These are phyloP conservation scores for Drosophila cardini DNA, from an alignment of 1,140 invertebrate species.

Conservation along the genomic window DNA sequence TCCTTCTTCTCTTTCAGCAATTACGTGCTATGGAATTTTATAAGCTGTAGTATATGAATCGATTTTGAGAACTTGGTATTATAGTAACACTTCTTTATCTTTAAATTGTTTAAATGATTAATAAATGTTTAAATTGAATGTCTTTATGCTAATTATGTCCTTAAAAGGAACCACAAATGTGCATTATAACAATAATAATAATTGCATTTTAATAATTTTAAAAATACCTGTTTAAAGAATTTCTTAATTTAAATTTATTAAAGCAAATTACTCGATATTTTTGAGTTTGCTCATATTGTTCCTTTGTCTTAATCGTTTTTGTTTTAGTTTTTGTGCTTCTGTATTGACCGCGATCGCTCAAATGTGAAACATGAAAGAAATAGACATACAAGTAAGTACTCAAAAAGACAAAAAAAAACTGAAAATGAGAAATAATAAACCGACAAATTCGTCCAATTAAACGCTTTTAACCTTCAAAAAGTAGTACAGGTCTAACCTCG, in stretches of 20 bases:
- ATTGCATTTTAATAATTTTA: not conserved
- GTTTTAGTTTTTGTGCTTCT: constrained; percentile 28
- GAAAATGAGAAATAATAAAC: constrained; percentile 16
- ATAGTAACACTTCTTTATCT: no score
- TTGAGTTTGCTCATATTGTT: constrained; percentile 7
- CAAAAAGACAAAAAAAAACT: constrained; percentile 28
- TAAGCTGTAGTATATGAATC: not conserved
- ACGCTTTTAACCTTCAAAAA: constrained; percentile 59
- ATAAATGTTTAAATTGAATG: no score
- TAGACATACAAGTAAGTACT: constrained; percentile 19
- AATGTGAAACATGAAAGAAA: constrained; percentile 78
- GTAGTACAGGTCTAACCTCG: constrained; percentile 59
- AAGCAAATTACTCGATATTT: constrained; percentile 24
- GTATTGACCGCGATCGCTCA: constrained; percentile 83
- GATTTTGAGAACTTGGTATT: constrained; percentile 16
- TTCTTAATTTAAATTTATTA: constrained; percentile 27
- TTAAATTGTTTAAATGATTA: no score
- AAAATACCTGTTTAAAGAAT: not conserved
- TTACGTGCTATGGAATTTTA: constrained; percentile 68
- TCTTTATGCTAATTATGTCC: no score
- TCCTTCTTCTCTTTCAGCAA: constrained; percentile 39
- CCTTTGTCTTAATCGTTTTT: not conserved
- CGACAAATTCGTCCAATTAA: constrained; percentile 51
- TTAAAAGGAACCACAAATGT: constrained; percentile 1
- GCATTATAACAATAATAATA: constrained; percentile 11